Conservation (phyloP, 2,113 vertebrate species). For the Cisticola juncidis region DNA sequence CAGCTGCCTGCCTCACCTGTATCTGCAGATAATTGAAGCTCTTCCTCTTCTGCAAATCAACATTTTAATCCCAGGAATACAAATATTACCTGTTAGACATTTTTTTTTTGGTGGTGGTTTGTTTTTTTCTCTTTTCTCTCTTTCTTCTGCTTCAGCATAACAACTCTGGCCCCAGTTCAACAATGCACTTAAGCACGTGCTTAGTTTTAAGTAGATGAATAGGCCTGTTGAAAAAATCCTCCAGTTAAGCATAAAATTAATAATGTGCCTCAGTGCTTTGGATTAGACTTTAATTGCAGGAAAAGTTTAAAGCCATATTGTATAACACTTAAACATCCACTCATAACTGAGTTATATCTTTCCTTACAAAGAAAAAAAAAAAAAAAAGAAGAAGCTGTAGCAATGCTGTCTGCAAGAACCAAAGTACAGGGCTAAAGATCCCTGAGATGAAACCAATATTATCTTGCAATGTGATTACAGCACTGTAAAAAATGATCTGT, state of each 20-base stretch:
- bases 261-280: slow-evolving; percentile 27
- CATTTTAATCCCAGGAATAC: neutral
- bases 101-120: neutral
- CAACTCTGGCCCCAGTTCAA: slow-evolving; percentile 20
- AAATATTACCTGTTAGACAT: neutral
- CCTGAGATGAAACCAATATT: neutral
- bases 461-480: neutral
- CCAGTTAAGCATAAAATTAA: slow-evolving; percentile 30
- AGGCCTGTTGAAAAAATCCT: slow-evolving; percentile 26
- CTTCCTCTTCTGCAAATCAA: neutral
- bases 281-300: slow-evolving; percentile 42
- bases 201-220: slow-evolving; percentile 52
- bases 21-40: neutral
- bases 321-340: slow-evolving; percentile 18
- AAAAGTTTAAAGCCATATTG: slow-evolving; percentile 39
- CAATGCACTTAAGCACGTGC: slow-evolving; percentile 49
- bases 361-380: neutral
- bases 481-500: neutral
- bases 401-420: neutral
- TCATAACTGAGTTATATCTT: neutral
- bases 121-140: neutral
- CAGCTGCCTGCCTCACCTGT: neutral
- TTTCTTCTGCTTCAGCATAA: neutral
- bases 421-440: neutral
- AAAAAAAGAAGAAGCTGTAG: neutral